Base-by-base conservation (phyloP, 2,797 vertebrate genomes). In the Mastacembelus armatus region DNA sequence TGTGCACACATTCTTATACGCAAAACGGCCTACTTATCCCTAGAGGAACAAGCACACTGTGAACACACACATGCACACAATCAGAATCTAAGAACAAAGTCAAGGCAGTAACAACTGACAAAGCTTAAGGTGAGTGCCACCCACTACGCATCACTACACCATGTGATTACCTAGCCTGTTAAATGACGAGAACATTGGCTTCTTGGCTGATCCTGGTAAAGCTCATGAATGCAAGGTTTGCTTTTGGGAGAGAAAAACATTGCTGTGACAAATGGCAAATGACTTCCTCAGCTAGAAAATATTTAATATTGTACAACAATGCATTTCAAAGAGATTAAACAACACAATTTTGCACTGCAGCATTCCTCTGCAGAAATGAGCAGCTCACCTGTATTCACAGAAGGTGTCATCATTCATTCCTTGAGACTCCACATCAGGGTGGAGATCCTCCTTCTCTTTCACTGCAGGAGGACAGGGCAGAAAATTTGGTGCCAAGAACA, bases 391-490 rank as follows among this genome's bases (percentile, higher is more conserved):
- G 94, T 95, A 96, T 92, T 97, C 95, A 57, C 94, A 94, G 83
- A 95, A 95, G 66, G 94, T 95, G 86, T 97, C 95, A 80, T 96
- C 95, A 85, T 94, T 95, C 85, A 92, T 91, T 66, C 86, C 92
- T 61, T 94, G 95, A 61, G 94, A 89, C 91, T 97, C 96, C 0
- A 91, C 88, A 61, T 98, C 95, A 57, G 94, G 90, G 60, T 95
- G 94, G 62, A 94, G 90, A 71, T 96, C 95, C 86, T 99, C 97
- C 72, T 97, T 98, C 86, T 95, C 97, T 91, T 98, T 99, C 82
- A 99, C 98, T 99, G 91, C 58, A 69, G 58, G 66, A 61, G 52
- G 72, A 80, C 67, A 76, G 62, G 21, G 74, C 10, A 80, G 30
- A 30, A 10, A 63, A 65, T 65, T 85, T 40, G 82, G 65, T 24